These are phyloP conservation scores for Adrianichthys oophorus DNA, from an alignment of 2,797 vertebrate species.

Conservation along the genomic window DNA sequence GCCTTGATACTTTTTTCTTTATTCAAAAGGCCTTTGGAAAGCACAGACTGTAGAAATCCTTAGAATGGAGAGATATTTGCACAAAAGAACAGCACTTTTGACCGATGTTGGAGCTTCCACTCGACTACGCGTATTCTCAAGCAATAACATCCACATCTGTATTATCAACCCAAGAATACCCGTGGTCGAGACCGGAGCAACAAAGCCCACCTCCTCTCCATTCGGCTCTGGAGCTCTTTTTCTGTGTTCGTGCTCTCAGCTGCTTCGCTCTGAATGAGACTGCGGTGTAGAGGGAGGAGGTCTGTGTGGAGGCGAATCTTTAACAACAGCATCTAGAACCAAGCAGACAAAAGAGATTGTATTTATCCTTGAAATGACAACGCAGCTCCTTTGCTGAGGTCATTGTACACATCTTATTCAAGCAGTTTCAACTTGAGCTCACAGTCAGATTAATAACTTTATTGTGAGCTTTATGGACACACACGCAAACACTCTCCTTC, in stretches of 20 bases:
- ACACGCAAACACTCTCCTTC: slow-evolving; percentile 32
- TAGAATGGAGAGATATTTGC: neutral
- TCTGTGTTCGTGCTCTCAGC: slow-evolving; percentile 33
- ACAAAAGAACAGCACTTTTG: slow-evolving; percentile 3
- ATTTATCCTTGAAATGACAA: slow-evolving; percentile 54
- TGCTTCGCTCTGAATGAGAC: slow-evolving; percentile 39
- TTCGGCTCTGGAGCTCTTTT: slow-evolving; percentile 31
- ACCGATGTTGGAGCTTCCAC: slow-evolving; percentile 63
- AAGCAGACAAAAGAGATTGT: slow-evolving; percentile 57
- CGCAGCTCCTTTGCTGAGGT: slow-evolving; percentile 21
- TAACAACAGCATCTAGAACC: slow-evolving; percentile 58
- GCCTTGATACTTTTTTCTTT: slow-evolving; percentile 37
- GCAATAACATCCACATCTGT: slow-evolving; percentile 80
- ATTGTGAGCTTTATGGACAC: slow-evolving; percentile 25
- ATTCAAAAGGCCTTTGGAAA: slow-evolving; percentile 32
- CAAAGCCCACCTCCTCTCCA: slow-evolving; percentile 47
- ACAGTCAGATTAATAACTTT: slow-evolving; percentile 37
- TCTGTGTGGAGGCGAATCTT: slow-evolving; percentile 47
- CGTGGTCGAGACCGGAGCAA: slow-evolving; percentile 75
- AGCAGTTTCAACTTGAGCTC: slow-evolving; percentile 37
- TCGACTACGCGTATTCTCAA: slow-evolving; percentile 82
- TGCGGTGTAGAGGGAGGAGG: slow-evolving; percentile 42
- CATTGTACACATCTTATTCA: slow-evolving; percentile 34
- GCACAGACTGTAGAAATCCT: neutral
- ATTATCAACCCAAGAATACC: slow-evolving; percentile 82